Evolutionary conservation across 2,888 invertebrate genomes (phyloP), one percentile per base, ranked within the genome.

Genomic region (Diadegma fenestrale): DNA sequence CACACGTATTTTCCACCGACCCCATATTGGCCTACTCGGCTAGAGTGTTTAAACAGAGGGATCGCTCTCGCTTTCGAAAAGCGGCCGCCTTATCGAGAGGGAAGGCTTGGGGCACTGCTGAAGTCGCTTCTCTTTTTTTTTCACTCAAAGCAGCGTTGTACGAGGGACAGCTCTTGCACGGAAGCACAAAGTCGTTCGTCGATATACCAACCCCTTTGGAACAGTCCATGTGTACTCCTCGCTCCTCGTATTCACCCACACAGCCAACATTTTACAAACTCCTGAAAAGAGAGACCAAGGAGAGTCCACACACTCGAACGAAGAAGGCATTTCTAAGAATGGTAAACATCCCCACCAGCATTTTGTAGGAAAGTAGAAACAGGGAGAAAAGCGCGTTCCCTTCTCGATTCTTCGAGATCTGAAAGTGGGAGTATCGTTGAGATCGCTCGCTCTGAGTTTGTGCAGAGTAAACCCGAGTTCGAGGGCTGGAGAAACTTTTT

Each of bases 21-120:
- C 69, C 45, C 43, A 58, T 45, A 75, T 84, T 80, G 80, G 77
- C 80, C 66, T 77, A 84, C 77, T 77, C 66, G 26, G 30, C 48
- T 33, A 58, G 68, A 77, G 84, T 84, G 84, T 84, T 84, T 84
- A 77, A 80, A 66, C 84, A 80, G 77, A 80, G 84, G 80, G 84
- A 69, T 80, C 80, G 51, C 69, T 12, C 41, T n/a, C 41, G 83
- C 61, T 83, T 83, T 83, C 71, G 48, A 73, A 77, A 80, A 80
- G 80, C 80, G 22, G 68, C 61, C 66, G 63, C 72, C 77, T 77
- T 84, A 80, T 84, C 84, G 84, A 58, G 76, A 72, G 76, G 69
- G 75, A 76, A 80, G 80, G 72, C 77, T 81, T 33, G 72, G 54
- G 64, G 37, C 51, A 48, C 80, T 41, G 48, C 37, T 37, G 8